These are phyloP conservation scores for Polydrusus pterygomalis DNA, from an alignment of 2,888 invertebrate species.

Conservation along the genomic window DNA sequence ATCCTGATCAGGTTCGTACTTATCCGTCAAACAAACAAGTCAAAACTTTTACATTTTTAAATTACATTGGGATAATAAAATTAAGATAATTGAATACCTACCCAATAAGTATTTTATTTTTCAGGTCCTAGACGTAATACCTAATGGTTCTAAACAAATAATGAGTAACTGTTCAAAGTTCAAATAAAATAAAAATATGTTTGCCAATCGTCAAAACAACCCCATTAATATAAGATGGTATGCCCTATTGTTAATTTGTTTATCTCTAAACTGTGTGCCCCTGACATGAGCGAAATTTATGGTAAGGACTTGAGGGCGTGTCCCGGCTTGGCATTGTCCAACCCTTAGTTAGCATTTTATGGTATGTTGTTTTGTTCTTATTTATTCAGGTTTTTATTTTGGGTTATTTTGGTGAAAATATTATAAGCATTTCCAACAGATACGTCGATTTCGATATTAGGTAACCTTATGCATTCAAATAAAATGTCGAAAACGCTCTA, in stretches of 20 bases:
- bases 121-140: too few relatives aligned
- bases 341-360: conserved; percentile 25
- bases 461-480: too few relatives aligned
- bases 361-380: not conserved
- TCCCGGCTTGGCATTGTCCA: conserved; percentile 2
- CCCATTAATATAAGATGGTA: conserved; percentile 23
- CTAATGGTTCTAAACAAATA: not conserved
- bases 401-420: too few relatives aligned
- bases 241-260: conserved; percentile 20
- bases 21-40: too few relatives aligned
- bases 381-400: conserved; percentile 8
- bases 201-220: conserved; percentile 31
- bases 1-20: too few relatives aligned
- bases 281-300: not conserved
- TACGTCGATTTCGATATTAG: too few relatives aligned
- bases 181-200: conserved; percentile 24
- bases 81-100: not conserved
- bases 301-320: not conserved
- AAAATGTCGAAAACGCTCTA: too few relatives aligned
- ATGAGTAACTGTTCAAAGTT: conserved; percentile 21
- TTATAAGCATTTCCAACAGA: too few relatives aligned
- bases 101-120: not conserved
- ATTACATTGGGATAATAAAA: too few relatives aligned
- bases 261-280: not conserved
- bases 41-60: too few relatives aligned